Percentiles rank a stretch among this genome's conserved stretches.
Conservation (phyloP, 2,113 vertebrate genomes). For the Leptobrachium leishanense region DNA sequence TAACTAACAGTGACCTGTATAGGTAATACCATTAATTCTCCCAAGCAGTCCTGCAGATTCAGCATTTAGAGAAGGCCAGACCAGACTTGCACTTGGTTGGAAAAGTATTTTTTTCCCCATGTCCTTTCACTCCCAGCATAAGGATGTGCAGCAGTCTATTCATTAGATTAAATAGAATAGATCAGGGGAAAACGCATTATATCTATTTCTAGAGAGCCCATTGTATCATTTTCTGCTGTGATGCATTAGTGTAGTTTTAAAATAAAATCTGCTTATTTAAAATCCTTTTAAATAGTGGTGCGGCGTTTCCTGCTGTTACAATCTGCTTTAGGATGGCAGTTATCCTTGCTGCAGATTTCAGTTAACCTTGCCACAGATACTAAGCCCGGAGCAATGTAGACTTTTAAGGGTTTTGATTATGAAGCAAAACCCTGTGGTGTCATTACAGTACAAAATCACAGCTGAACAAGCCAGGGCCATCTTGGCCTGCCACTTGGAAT, state of each 20-base stretch:
- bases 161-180: constrained; percentile 60
- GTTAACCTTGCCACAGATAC: constrained; percentile 74
- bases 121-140: constrained; percentile 58
- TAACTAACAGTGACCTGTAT: constrained; percentile 51
- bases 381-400: constrained; percentile 69
- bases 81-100: constrained; percentile 51
- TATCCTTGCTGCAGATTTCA: constrained; percentile 77
- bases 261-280: constrained; percentile 80
- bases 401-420: constrained; percentile 69
- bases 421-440: constrained; percentile 68
- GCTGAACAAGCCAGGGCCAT: constrained; percentile 69
- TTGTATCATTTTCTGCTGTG: constrained; percentile 67
- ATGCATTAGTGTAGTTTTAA: constrained; percentile 71
- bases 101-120: constrained; percentile 16
- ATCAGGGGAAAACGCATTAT: constrained; percentile 62
- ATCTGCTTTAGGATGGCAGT: constrained; percentile 68
- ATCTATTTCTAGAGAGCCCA: constrained; percentile 68
- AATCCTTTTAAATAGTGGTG: constrained; percentile 80
- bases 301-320: constrained; percentile 75
- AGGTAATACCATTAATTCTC: constrained; percentile 47
- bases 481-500: constrained; percentile 61
- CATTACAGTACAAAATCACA: constrained; percentile 70
- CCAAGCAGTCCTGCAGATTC: constrained; percentile 52
- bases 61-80: constrained; percentile 56
- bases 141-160: constrained; percentile 52